Evolutionary conservation across 2,888 invertebrate species (phyloP).

Genomic region (Yponomeuta evonymella): DNA sequence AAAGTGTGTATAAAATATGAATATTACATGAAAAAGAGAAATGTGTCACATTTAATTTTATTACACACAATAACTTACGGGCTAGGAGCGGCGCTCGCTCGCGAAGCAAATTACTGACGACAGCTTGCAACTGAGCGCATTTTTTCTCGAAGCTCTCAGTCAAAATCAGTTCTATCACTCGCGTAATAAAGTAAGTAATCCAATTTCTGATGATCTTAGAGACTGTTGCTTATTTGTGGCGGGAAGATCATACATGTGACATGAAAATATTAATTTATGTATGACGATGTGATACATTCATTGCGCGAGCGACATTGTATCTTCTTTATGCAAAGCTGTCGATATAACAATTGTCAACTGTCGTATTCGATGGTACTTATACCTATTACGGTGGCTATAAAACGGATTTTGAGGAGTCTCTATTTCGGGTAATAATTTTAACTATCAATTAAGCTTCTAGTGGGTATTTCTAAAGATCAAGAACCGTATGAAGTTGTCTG

Average conservation of each 20-base stretch:
- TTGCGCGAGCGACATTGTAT: slow-evolving; percentile 48
- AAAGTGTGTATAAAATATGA: slow-evolving; percentile 74
- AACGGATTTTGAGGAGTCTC: too few relatives aligned
- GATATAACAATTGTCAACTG: slow-evolving; percentile 16
- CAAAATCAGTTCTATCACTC: neutral
- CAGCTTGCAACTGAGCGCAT: slow-evolving; percentile 20
- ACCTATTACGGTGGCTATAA: too few relatives aligned
- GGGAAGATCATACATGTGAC: slow-evolving; percentile 71
- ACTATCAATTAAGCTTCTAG: too few relatives aligned
- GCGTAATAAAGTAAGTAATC: neutral
- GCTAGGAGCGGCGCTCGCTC: slow-evolving; percentile 63
- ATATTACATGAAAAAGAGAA: slow-evolving; percentile 75
- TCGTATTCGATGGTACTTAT: neutral
- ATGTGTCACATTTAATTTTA: slow-evolving; percentile 77
- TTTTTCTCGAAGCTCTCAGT: neutral
- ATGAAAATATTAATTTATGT: slow-evolving; percentile 75
- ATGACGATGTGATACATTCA: slow-evolving; percentile 63
- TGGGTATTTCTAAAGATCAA: too few relatives aligned
- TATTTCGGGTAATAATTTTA: too few relatives aligned
- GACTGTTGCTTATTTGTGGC: slow-evolving; percentile 34
- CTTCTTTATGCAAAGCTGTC: slow-evolving; percentile 20
- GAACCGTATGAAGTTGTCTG: too few relatives aligned
- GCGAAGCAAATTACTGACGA: slow-evolving; percentile 57
- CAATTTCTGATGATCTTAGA: slow-evolving; percentile 27
- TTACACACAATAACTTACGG: slow-evolving; percentile 74